Percentiles rank a stretch among this genome's conserved stretches.
Conservation (phyloP, 2,113 vertebrate genomes). For the Cyprinodon tularosa region DNA sequence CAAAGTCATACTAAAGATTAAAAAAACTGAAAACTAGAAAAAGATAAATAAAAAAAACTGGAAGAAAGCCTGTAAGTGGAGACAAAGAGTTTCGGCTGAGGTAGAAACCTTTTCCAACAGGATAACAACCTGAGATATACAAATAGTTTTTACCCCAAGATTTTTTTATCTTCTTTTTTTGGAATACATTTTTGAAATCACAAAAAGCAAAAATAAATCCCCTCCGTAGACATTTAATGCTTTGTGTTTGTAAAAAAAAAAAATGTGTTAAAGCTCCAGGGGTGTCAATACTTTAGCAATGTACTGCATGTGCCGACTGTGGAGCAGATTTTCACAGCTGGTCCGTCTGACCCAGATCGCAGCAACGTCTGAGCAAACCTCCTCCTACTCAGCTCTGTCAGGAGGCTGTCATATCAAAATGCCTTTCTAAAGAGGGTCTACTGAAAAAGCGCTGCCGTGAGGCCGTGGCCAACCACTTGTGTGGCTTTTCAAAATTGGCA, state of each 20-base stretch:
- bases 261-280: neutral
- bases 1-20: too few relatives aligned
- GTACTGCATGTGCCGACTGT: constrained; percentile 18
- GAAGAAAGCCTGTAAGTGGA: too few relatives aligned
- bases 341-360: constrained; percentile 25
- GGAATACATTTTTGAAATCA: too few relatives aligned
- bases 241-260: neutral
- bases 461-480: constrained; percentile 32
- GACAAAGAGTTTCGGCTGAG: neutral
- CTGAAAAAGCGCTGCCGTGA: constrained; percentile 42
- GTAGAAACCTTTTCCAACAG: neutral
- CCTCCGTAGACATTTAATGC: neutral
- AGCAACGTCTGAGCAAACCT: constrained; percentile 12
- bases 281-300: neutral
- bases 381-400: constrained; percentile 31
- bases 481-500: constrained; percentile 24
- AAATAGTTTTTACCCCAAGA: too few relatives aligned
- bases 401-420: constrained; percentile 53
- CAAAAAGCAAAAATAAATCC: too few relatives aligned
- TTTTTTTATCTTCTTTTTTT: too few relatives aligned
- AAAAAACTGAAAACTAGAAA: too few relatives aligned
- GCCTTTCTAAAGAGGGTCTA: constrained; percentile 53
- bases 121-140: neutral
- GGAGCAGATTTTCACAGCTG: constrained; percentile 41
- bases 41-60: too few relatives aligned